phyloP scores from a whole-genome alignment of 2,113 vertebrate species.

The Baryphthengus martii region DNA sequence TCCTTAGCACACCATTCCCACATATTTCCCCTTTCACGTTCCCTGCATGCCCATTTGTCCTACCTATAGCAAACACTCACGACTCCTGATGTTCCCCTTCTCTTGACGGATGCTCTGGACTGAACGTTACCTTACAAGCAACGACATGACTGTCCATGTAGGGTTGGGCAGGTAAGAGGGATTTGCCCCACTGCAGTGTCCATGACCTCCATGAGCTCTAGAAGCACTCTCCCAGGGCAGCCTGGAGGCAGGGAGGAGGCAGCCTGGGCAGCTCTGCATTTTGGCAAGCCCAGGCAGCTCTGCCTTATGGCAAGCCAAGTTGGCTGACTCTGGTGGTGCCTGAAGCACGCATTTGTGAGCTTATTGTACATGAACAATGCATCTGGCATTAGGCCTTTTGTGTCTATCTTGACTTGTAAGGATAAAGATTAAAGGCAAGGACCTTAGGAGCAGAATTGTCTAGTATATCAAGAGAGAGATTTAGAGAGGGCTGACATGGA shows the following conservation, averaged over 20 bases:
- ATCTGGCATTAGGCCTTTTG: neutral
- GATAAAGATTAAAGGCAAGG: neutral
- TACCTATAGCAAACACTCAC: neutral
- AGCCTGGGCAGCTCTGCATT: neutral
- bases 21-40: neutral
- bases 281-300: neutral
- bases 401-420: neutral
- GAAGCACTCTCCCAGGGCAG: neutral
- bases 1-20: neutral
- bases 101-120: neutral
- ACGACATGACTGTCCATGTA: fast-evolving
- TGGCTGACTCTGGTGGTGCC: neutral
- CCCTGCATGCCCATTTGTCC: neutral
- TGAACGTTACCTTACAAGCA: neutral
- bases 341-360: neutral
- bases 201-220: neutral
- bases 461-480: neutral
- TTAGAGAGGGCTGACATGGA: neutral
- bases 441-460: neutral
- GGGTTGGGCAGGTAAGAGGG: neutral
- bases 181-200: neutral
- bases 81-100: neutral
- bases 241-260: neutral
- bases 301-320: neutral
- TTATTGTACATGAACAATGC: neutral